phyloP scores from a whole-genome alignment of 2,888 invertebrate species.

The Erebia palarica region DNA sequence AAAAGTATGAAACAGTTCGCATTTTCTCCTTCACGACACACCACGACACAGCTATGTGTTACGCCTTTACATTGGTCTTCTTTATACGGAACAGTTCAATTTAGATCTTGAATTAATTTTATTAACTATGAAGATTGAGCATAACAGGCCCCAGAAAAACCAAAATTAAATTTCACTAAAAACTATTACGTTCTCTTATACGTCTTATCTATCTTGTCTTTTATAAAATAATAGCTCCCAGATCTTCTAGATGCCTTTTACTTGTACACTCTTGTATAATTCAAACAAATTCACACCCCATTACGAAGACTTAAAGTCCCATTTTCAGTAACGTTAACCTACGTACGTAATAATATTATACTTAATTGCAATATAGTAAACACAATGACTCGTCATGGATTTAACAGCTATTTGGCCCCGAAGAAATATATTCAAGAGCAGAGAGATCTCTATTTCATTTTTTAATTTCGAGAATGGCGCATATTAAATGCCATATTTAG shows the following conservation, averaged over 20 bases:
- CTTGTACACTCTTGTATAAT: conserved; percentile 22
- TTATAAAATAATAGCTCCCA: conserved; percentile 28
- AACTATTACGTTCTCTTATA: conserved; percentile 28
- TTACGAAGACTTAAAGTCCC: conserved; percentile 34
- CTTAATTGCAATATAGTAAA: conserved; percentile 40
- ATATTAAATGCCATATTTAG: conserved; percentile 24
- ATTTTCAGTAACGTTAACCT: conserved; percentile 32
- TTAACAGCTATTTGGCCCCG: conserved; percentile 78
- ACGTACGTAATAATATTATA: conserved; percentile 32
- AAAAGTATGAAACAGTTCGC: too few species aligned
- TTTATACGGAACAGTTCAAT: too few species aligned
- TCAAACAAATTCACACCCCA: conserved; percentile 28
- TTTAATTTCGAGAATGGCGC: conserved; percentile 32
- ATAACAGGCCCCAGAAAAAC: conserved; percentile 7
- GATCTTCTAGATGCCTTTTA: conserved; percentile 33
- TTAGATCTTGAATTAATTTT: too few species aligned
- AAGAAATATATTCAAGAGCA: conserved; percentile 69
- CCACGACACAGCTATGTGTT: too few species aligned
- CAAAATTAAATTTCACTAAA: conserved; percentile 21
- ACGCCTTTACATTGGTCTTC: too few species aligned
- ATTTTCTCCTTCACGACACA: too few species aligned
- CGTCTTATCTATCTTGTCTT: conserved; percentile 27
- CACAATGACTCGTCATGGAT: conserved; percentile 77
- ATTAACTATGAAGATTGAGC: background rate
- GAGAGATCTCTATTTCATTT: conserved; percentile 58